Percentiles rank a stretch among this genome's conserved stretches.
Evolutionary conservation across 2,113 vertebrate genomes (phyloP).

Genomic region (Anguilla rostrata): DNA sequence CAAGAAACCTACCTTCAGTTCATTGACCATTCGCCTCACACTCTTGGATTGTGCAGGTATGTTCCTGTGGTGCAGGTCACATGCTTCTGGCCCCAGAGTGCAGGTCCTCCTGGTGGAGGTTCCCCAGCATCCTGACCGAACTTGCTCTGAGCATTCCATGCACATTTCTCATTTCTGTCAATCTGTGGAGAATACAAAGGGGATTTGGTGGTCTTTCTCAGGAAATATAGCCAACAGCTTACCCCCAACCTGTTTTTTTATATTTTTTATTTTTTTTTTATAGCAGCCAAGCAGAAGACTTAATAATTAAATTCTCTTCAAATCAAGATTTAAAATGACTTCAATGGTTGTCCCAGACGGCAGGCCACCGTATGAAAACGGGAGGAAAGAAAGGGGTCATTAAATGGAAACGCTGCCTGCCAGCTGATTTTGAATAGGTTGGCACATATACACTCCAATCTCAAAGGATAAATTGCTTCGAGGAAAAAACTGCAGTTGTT

Average conservation of each 20-base stretch:
- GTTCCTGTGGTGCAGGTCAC: no score
- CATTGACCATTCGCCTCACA: no score
- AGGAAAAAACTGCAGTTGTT: conserved; percentile 38
- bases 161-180: background rate
- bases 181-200: background rate
- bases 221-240: background rate
- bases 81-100: no score
- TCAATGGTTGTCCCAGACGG: background rate
- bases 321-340: background rate
- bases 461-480: conserved; percentile 28
- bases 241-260: background rate
- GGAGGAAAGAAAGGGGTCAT: conserved; percentile 49
- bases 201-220: background rate
- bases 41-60: no score
- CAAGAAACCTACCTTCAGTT: no score
- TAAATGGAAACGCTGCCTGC: conserved; percentile 63
- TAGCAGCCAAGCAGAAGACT: conserved; percentile 5
- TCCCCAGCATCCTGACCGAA: no score
- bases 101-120: no score
- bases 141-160: no score
- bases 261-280: background rate
- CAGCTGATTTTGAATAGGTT: conserved; percentile 45
- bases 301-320: background rate
- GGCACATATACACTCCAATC: conserved; percentile 40
- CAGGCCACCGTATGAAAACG: conserved; percentile 36